These are phyloP conservation scores for Cebidichthys violaceus DNA, from an alignment of 2,113 vertebrate genomes.

Conservation along the genomic window DNA sequence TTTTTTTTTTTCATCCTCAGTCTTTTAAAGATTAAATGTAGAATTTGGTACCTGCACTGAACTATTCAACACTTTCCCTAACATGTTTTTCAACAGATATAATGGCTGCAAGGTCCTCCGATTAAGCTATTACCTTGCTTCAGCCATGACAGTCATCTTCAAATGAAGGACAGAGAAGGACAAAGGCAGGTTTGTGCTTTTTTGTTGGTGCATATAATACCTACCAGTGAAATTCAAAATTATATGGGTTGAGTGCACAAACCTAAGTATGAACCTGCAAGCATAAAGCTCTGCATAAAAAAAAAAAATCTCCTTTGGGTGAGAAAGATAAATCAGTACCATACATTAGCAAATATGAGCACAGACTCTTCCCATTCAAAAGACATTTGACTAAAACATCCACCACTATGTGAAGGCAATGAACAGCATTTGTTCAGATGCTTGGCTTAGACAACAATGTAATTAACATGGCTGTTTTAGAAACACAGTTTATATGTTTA, in stretches of 20 bases:
- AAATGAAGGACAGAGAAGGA: neutral
- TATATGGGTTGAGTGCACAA: neutral
- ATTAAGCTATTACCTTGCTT: constrained; percentile 18
- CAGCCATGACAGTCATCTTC: neutral
- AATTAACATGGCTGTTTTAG: neutral
- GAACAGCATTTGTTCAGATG: neutral
- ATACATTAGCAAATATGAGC: constrained; percentile 14
- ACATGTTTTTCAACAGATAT: neutral
- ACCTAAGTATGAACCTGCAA: neutral
- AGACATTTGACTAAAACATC: neutral
- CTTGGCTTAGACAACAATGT: neutral
- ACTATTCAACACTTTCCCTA: constrained; percentile 34
- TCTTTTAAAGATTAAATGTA: constrained; percentile 29
- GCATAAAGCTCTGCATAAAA: constrained; percentile 20
- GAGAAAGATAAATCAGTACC: constrained; percentile 14
- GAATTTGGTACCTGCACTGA: constrained; percentile 32
- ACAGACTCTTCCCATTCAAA: constrained; percentile 6
- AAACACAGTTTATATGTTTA: neutral
- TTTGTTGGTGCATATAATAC: neutral
- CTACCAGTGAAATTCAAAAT: neutral
- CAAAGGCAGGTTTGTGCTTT: neutral
- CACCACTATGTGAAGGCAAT: neutral
- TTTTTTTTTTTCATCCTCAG: constrained; percentile 2
- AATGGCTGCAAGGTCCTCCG: constrained; percentile 8
- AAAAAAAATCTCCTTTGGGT: neutral